Evolutionary conservation across 1,140 invertebrate species (phyloP).

Genomic region (Teleopsis dalmanni): DNA sequence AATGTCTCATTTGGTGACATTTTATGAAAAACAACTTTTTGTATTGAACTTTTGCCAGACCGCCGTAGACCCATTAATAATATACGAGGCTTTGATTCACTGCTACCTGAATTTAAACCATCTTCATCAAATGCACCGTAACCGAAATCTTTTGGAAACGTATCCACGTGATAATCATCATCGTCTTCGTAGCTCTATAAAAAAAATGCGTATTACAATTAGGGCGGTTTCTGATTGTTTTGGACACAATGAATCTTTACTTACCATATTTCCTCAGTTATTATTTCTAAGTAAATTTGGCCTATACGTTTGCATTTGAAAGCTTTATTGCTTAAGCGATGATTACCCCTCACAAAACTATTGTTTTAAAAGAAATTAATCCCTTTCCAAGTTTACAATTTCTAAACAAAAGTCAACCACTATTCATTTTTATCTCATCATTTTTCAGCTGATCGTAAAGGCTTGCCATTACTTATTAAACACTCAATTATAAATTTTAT

Average conservation of each 20-base stretch:
- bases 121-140: slow-evolving; percentile 81
- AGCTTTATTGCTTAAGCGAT: too few relatives aligned
- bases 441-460: too few relatives aligned
- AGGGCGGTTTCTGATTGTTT: background rate
- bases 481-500: too few relatives aligned
- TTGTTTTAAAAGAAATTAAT: too few relatives aligned
- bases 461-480: too few relatives aligned
- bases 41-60: slow-evolving; percentile 99
- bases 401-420: too few relatives aligned
- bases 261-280: slow-evolving; percentile 6
- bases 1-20: slow-evolving; percentile 99
- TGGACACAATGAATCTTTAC: too few relatives aligned
- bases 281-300: too few relatives aligned
- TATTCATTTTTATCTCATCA: too few relatives aligned
- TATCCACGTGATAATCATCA: slow-evolving; percentile 56
- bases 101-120: slow-evolving; percentile 26
- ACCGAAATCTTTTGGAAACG: slow-evolving; percentile 88
- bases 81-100: slow-evolving; percentile 74
- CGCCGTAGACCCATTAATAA: slow-evolving; percentile 91
- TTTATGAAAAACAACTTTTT: slow-evolving; percentile 99
- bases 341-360: too few relatives aligned
- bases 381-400: too few relatives aligned
- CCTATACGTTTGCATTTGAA: too few relatives aligned
- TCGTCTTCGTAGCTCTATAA: slow-evolving; percentile 62
- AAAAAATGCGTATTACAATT: background rate